Conservation (phyloP, 2,888 invertebrate genomes). For the Tachina fera region DNA sequence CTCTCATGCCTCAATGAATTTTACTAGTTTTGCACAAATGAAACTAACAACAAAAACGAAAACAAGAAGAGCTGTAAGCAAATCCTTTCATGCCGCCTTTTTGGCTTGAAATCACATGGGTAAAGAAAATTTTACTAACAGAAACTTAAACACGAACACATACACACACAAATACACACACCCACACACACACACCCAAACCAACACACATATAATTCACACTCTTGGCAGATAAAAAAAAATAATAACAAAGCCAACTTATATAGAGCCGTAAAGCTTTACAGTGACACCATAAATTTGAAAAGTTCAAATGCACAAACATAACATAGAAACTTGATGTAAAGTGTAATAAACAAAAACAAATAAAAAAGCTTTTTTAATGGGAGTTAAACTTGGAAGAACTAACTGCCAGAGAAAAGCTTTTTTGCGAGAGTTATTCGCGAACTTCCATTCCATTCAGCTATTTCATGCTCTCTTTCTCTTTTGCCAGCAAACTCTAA, state of each 20-base stretch:
- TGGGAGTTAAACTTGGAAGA: background rate
- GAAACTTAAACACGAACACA: background rate
- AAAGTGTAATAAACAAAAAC: background rate
- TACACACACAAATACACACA: background rate
- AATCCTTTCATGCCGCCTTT: constrained; percentile 48
- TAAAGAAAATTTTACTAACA: constrained; percentile 39
- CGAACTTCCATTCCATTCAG: constrained; percentile 57
- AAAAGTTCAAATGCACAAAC: constrained; percentile 19
- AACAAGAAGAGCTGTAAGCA: constrained; percentile 13
- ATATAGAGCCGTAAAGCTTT: constrained; percentile 51
- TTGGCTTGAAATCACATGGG: constrained; percentile 51
- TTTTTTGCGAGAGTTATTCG: background rate
- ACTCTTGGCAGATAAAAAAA: constrained; percentile 9
- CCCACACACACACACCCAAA: background rate
- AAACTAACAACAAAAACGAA: constrained; percentile 20
- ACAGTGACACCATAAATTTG: constrained; percentile 49
- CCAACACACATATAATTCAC: background rate
- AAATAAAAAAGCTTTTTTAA: background rate
- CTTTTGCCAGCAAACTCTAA: background rate
- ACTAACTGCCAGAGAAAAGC: background rate
- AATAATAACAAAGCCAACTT: background rate
- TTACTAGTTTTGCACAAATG: constrained; percentile 38
- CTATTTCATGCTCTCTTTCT: background rate
- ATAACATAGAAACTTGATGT: constrained; percentile 19
- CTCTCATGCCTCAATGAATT: constrained; percentile 41